Conservation (phyloP, 2,797 vertebrate genomes). For the Acomys russatus region DNA sequence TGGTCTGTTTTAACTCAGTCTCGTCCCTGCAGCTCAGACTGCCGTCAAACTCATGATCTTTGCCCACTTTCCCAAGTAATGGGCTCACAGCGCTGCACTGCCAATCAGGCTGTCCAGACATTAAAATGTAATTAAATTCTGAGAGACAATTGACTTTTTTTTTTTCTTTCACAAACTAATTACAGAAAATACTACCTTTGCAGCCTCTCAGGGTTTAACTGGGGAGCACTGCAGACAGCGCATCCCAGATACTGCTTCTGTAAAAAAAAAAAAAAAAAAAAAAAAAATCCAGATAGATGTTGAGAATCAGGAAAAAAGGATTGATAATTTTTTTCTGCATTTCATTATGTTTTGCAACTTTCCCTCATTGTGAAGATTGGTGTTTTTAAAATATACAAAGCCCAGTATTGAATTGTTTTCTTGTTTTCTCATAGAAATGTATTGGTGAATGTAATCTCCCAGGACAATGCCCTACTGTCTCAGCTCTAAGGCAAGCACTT, state of each 20-base stretch:
- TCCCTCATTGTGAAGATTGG: neutral
- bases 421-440: neutral
- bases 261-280: neutral
- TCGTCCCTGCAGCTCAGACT: neutral
- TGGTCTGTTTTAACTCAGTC: neutral
- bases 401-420: neutral
- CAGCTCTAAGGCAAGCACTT: neutral
- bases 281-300: neutral
- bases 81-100: too few species aligned
- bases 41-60: neutral
- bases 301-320: neutral
- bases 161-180: conserved; percentile 28
- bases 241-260: neutral
- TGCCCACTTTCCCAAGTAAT: neutral
- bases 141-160: neutral
- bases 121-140: neutral
- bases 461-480: neutral
- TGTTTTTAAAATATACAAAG: neutral
- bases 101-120: neutral
- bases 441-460: conserved; percentile 2
- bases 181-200: conserved; percentile 48
- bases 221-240: neutral
- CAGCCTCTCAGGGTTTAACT: neutral
- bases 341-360: neutral
- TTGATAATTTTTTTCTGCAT: neutral